Percentiles rank a stretch among this genome's conserved stretches.
Evolutionary conservation across 2,797 vertebrate species (phyloP).

Genomic region (Pipistrellus pipistrellus): DNA sequence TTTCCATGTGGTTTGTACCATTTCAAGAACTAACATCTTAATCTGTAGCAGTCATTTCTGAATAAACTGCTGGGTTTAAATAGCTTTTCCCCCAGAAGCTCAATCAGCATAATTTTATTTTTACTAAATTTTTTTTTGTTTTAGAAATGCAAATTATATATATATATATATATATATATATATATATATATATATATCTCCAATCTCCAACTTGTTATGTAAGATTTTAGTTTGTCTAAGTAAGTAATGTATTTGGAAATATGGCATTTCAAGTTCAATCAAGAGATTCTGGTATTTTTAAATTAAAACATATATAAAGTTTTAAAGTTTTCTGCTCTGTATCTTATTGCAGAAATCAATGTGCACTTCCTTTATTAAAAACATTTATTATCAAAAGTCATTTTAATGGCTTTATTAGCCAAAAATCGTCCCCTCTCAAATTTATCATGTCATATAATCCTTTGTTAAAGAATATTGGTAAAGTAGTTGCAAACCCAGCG

Average conservation of each 20-base stretch:
- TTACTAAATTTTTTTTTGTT: slow-evolving; percentile 27
- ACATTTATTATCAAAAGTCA: not conserved
- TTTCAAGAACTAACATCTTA: slow-evolving; percentile 21
- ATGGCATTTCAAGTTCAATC: slow-evolving; percentile 37
- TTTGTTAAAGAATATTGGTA: slow-evolving; percentile 4
- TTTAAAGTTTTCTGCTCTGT: not conserved
- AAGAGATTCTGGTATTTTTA: not conserved
- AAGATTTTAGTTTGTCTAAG: slow-evolving; percentile 54
- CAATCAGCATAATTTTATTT: slow-evolving; percentile 38
- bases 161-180: not conserved
- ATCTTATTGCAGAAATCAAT: slow-evolving; percentile 28
- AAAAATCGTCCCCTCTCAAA: not conserved
- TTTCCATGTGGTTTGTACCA: slow-evolving; percentile 9
- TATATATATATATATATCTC: not conserved
- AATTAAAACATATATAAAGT: slow-evolving; percentile 5
- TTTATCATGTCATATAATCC: not conserved
- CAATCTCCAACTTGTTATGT: slow-evolving; percentile 40
- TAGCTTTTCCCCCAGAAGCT: not conserved
- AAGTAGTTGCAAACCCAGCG: not conserved
- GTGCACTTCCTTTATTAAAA: slow-evolving; percentile 28
- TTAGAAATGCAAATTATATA: slow-evolving; percentile 57
- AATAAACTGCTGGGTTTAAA: slow-evolving; percentile 6
- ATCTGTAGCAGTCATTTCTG: not conserved
- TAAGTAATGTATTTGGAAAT: slow-evolving; percentile 47
- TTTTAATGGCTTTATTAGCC: not conserved